These are phyloP conservation scores for Ophion costatus DNA, from an alignment of 2,888 invertebrate genomes.

Conservation along the genomic window DNA sequence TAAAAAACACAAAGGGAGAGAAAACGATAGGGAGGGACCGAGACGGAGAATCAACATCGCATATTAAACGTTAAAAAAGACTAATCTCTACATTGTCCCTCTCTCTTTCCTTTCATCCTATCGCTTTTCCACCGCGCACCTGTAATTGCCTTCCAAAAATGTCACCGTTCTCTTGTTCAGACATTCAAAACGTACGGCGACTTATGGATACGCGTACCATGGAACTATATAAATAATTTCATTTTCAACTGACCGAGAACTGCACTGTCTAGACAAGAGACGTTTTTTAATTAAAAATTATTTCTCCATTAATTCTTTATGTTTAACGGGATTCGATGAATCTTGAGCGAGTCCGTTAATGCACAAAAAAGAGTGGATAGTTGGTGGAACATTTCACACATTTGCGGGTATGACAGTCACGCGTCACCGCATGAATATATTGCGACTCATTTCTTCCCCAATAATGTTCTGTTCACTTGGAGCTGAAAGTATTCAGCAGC, in stretches of 20 bases:
- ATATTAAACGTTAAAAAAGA: conserved; percentile 75
- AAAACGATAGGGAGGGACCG: not conserved
- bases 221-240: not conserved
- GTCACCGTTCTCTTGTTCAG: not conserved
- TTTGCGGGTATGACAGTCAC: too few relatives aligned
- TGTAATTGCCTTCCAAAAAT: not conserved
- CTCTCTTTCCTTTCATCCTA: not conserved
- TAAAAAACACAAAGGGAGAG: not conserved
- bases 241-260: not conserved
- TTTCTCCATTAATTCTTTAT: not conserved
- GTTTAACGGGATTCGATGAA: not conserved
- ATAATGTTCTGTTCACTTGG: too few relatives aligned
- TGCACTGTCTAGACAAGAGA: not conserved
- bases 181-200: not conserved
- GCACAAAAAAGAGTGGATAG: too few relatives aligned
- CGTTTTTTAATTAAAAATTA: not conserved
- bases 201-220: not conserved
- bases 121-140: not conserved
- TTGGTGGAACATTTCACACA: too few relatives aligned
- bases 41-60: conserved; percentile 64
- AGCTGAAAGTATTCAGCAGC: too few relatives aligned
- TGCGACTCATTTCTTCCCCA: too few relatives aligned
- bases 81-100: conserved; percentile 69
- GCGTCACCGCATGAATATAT: too few relatives aligned
- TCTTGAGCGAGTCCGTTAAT: not conserved